Conservation (phyloP, 2,888 invertebrate genomes). For the Phragmatobia fuliginosa region DNA sequence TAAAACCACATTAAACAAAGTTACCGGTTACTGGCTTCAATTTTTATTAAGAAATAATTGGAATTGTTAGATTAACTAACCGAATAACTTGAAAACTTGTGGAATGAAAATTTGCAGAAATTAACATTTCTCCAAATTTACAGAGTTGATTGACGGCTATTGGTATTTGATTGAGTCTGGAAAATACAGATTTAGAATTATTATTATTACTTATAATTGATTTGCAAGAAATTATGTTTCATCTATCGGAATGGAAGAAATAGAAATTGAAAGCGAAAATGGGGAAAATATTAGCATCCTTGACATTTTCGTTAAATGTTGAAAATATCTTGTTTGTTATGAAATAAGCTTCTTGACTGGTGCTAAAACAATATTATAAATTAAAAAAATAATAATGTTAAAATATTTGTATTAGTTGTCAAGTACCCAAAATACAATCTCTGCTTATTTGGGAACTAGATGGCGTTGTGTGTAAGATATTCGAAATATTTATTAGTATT, state of each 20-base stretch:
- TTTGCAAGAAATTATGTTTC: background rate
- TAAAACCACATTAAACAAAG: constrained; percentile 26
- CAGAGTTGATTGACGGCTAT: constrained; percentile 1
- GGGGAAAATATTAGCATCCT: no score
- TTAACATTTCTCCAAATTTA: constrained; percentile 8
- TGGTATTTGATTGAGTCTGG: constrained; percentile 1
- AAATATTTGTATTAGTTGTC: no score
- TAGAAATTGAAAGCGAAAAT: background rate
- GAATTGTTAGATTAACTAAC: constrained; percentile 29
- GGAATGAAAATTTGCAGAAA: constrained; percentile 9
- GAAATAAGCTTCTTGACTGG: no score
- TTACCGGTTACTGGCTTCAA: constrained; percentile 11
- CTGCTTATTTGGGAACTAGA: no score
- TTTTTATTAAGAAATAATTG: constrained; percentile 39
- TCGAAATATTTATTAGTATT: no score
- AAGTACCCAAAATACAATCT: no score
- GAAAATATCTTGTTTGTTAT: background rate
- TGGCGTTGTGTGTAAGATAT: no score
- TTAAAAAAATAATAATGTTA: no score
- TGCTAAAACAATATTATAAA: no score
- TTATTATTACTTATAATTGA: background rate
- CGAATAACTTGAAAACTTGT: constrained; percentile 17
- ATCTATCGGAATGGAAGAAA: background rate
- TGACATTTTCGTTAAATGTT: background rate
- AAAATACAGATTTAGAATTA: background rate